These are phyloP conservation scores for Nyctibius grandis DNA, from an alignment of 2,797 vertebrate genomes.

Conservation along the genomic window DNA sequence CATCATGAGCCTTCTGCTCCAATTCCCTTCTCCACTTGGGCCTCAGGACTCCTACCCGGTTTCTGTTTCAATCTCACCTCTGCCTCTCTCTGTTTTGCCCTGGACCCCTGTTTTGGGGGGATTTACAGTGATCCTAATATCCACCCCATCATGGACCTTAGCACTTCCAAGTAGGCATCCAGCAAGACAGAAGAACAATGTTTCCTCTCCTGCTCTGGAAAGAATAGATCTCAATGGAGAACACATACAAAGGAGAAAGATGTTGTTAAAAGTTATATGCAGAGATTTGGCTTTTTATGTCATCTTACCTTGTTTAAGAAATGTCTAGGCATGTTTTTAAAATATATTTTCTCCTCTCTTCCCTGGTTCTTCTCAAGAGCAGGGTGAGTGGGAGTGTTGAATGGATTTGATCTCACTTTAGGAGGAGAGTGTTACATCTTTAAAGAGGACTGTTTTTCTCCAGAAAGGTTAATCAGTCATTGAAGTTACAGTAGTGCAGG, in stretches of 20 bases:
- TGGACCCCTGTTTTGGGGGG: neutral
- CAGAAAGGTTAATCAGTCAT: slow-evolving; percentile 19
- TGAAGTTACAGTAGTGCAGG: neutral
- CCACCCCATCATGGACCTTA: neutral
- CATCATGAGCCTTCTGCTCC: neutral
- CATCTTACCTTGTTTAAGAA: neutral
- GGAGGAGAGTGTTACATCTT: slow-evolving; percentile 14
- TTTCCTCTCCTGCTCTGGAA: neutral
- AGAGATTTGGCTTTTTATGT: slow-evolving; percentile 2
- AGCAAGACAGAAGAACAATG: neutral
- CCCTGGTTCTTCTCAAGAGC: neutral
- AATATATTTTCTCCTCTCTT: slow-evolving; percentile 15
- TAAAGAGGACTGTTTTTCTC: neutral
- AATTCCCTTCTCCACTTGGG: neutral
- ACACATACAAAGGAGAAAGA: neutral
- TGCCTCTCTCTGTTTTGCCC: neutral
- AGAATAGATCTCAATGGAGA: neutral
- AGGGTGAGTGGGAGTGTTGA: slow-evolving; percentile 35
- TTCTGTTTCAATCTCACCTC: neutral
- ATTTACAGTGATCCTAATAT: neutral
- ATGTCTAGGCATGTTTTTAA: neutral
- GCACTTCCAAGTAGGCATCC: neutral
- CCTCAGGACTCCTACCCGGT: neutral
- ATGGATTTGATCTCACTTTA: slow-evolving; percentile 27
- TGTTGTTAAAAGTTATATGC: neutral